These are phyloP conservation scores for Tenthredo amoena DNA, from an alignment of 2,888 invertebrate species.

Conservation along the genomic window DNA sequence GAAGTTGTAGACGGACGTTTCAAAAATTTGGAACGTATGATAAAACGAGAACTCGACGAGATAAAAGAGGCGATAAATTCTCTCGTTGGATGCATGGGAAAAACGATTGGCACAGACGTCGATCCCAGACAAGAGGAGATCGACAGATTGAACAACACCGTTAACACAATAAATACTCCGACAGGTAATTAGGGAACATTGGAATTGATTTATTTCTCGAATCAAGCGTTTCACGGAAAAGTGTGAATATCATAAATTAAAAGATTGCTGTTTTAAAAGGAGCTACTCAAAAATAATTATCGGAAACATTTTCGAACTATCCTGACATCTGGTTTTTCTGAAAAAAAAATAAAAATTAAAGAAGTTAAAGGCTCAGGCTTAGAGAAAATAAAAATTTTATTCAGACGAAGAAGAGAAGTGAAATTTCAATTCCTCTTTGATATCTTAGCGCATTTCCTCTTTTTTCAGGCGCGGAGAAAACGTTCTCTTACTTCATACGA, in stretches of 20 bases:
- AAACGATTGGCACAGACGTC: slow-evolving; percentile 36
- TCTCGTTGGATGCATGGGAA: background rate
- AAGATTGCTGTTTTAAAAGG: too few relatives aligned
- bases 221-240: background rate
- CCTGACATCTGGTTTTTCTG: too few relatives aligned
- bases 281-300: too few relatives aligned
- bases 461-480: slow-evolving; percentile 58
- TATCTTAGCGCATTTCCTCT: background rate
- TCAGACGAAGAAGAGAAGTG: background rate
- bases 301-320: too few relatives aligned
- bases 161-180: slow-evolving; percentile 56
- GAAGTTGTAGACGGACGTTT: slow-evolving; percentile 66
- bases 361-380: background rate
- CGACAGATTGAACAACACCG: slow-evolving; percentile 62
- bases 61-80: slow-evolving; percentile 59
- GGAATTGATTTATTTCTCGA: background rate
- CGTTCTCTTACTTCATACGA: slow-evolving; percentile 76
- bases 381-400: background rate
- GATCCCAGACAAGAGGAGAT: slow-evolving; percentile 63
- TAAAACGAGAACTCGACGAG: slow-evolving; percentile 63
- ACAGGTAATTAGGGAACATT: background rate
- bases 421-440: background rate
- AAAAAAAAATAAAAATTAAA: background rate
- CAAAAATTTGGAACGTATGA: slow-evolving; percentile 61
- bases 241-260: background rate